Evolutionary conservation across 2,113 vertebrate genomes (phyloP), one percentile per base, ranked within the genome.

Genomic region (Neomonachus schauinslandi): DNA sequence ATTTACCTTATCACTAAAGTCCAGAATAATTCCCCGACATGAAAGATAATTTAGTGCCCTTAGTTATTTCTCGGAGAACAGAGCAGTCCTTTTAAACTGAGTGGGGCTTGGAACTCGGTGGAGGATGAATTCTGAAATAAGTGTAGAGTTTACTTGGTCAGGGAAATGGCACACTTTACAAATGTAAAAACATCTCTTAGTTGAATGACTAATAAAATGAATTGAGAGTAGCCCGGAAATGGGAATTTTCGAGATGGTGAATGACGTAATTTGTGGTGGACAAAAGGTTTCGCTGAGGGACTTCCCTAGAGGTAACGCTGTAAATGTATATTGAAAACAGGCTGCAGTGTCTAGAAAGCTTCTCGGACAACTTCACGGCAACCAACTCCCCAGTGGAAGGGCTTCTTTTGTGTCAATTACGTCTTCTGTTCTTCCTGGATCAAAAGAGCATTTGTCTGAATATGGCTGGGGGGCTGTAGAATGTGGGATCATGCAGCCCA

Each of bases 211-310:
- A 33, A 11, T 26, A n/a, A 13, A n/a, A 26, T 18, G 13, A 57
- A 1, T 7, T 18, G 26, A 55, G 13, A 55, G 59, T 19, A 1
- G 36, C 28, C 83, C 12, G 1, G 31, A 49, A 3, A 26, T 1
- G 6, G 10, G 11, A 13, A 2, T 49, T 36, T 13, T 15, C 18
- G 14, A 3, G 51, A 6, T n/a, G 0, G 0, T 4, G 19, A 33
- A 26, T 4, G 39, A 16, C 2, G 0, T 9, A 22, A 4, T n/a
- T 13, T 16, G 22, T 21, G 67, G 16, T 5, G 4, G 59, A 55
- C 7, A 5, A 8, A 42, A 12, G 12, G 12, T 33, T 24, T 39
- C 19, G 1, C 14, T 13, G 7, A 11, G 26, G 39, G 39, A 0
- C 11, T 0, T 26, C 55, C 33, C 61, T 53, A 33, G 21, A 59